These are phyloP conservation scores for pig (Sus scrofa) DNA, from an alignment of 2,113 vertebrate species.

Conservation along the genomic window T2T-Sscrofa CM000814.6:131772001-131772500, in stretches of 20 bases:
- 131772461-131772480: background rate
- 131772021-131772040: background rate
- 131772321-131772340: background rate
- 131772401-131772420: conserved; percentile 36
- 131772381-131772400: conserved; percentile 21
- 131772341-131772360: background rate
- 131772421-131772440: conserved; percentile 48
- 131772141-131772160: background rate
- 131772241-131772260: background rate
- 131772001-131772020: background rate
- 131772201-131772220: background rate
- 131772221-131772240: background rate
- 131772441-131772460: conserved; percentile 47
- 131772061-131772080: background rate
- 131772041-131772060: background rate
- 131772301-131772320: background rate
- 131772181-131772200: background rate
- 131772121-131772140: background rate
- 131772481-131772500: background rate
- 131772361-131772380: background rate
- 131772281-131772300: background rate
- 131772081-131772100: background rate
- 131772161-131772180: background rate
- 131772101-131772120: background rate
- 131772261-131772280: background rate